Base-by-base conservation (phyloP, 2,797 vertebrate species). In the Silurus lanzhouensis region DNA sequence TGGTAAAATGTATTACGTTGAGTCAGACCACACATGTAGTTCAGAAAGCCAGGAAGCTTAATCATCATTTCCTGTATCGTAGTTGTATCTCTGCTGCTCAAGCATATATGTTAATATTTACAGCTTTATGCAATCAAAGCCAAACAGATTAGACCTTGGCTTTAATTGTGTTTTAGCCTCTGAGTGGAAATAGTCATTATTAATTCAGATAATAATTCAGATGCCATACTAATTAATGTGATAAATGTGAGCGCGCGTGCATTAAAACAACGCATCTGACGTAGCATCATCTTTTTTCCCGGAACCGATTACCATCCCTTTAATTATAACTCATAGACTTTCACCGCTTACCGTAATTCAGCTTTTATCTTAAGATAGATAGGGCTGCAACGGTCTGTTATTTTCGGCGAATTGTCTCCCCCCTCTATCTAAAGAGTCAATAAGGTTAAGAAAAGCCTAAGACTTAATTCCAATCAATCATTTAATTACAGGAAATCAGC, bases 181-280 rank as follows among this genome's bases (percentile, higher is more conserved):
- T 75, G 14, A 57, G 25, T 31, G 17, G 25, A 76, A 76, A 76
- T 55, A 81, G 63, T 31, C 67, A 38, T 57, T 67, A 77, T 77
- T 77, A 77, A 55, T 60, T 76, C 13, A 66, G 55, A 83, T 67
- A 77, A 84, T 77, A 77, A 55, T 60, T 76, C 20, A 66, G 64
- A 83, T 38, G 8, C 10, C 72, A 38, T 66, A 66, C 6, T 57
- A 61, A 83, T 38, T 72, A 83, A 60, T 55, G 22, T 58, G 52
- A 82, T 58, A 67, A 83, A 83, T 72, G 55, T 48, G 20, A 46
- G 52, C 25, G 25, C 57, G 27, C 25, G 55, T 55, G 72, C 72
- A 25, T 76, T 76, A 58, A 58, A 76, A 57, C 74, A 58, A 52
- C 57, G 27, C 52, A 7, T 25, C 52, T 58, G 25, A 58, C 52